Conservation (phyloP, 2,113 vertebrate genomes). For the Rhodinocichla rosea region DNA sequence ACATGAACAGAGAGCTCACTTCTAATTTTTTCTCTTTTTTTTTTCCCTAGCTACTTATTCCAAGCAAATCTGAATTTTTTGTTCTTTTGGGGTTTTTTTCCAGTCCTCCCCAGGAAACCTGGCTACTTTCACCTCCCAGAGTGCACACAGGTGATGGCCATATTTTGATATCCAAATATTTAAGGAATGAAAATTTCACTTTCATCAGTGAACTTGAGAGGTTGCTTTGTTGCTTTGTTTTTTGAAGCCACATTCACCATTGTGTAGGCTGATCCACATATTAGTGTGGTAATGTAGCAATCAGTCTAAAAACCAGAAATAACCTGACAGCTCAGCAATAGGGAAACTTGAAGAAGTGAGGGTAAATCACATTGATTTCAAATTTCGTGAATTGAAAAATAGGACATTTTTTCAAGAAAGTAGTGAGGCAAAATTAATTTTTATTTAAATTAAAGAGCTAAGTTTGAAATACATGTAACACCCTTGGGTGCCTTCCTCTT, state of each 20-base stretch:
- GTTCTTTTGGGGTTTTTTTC: neutral
- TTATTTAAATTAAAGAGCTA: neutral
- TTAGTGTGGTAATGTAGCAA: neutral
- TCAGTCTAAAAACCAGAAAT: neutral
- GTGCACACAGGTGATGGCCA: fast-evolving
- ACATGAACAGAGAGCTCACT: neutral
- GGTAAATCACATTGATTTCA: neutral
- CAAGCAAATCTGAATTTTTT: neutral
- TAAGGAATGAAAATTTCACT: neutral
- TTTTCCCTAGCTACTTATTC: neutral
- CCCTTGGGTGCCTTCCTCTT: neutral
- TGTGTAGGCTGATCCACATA: neutral
- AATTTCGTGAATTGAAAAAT: neutral
- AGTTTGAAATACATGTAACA: neutral
- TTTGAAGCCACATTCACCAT: neutral
- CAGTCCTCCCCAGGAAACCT: neutral
- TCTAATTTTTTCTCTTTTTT: neutral
- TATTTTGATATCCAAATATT: neutral
- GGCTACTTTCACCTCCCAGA: neutral
- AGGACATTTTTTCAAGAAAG: neutral
- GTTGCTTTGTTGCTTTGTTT: neutral
- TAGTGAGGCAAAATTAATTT: neutral
- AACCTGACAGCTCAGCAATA: neutral
- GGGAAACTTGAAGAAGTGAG: neutral
- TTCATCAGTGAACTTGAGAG: neutral